These are phyloP conservation scores for Nysson spinosus DNA, from an alignment of 2,888 invertebrate species.

Conservation along the genomic window DNA sequence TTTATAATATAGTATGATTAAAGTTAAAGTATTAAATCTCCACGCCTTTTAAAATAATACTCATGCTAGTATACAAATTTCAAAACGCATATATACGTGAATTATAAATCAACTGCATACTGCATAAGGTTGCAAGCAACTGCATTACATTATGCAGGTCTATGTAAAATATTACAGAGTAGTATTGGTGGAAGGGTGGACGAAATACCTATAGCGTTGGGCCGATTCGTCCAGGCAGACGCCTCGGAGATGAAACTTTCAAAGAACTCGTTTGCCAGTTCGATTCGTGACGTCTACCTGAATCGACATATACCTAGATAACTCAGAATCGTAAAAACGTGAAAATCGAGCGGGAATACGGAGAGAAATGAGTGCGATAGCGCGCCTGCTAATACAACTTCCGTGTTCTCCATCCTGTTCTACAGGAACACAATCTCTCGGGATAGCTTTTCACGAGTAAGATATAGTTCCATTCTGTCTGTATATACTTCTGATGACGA, in stretches of 20 bases:
- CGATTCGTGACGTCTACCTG: constrained; percentile 35
- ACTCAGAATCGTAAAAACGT: neutral
- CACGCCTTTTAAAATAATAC: no score
- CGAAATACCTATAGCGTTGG: constrained; percentile 39
- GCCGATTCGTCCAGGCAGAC: constrained; percentile 21
- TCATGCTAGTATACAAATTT: no score
- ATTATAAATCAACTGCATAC: no score
- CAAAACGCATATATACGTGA: no score
- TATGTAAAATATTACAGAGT: no score
- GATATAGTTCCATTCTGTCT: neutral
- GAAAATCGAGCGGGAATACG: neutral
- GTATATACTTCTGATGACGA: no score
- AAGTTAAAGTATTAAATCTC: no score
- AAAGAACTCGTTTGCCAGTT: constrained; percentile 49
- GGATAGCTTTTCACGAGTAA: constrained; percentile 2
- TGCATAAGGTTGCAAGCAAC: no score
- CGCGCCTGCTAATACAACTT: constrained; percentile 11
- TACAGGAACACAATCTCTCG: neutral
- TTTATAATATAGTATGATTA: no score
- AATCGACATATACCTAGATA: constrained; percentile 20
- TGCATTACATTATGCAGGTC: no score
- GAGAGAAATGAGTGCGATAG: constrained; percentile 11
- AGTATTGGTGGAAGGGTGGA: no score
- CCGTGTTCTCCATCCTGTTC: neutral
- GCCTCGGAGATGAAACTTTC: constrained; percentile 52